A percentile compares a stretch with the other conserved stretches of the same genome.
Conservation (phyloP, 2,113 vertebrate species). For the Pygoscelis adeliae region DNA sequence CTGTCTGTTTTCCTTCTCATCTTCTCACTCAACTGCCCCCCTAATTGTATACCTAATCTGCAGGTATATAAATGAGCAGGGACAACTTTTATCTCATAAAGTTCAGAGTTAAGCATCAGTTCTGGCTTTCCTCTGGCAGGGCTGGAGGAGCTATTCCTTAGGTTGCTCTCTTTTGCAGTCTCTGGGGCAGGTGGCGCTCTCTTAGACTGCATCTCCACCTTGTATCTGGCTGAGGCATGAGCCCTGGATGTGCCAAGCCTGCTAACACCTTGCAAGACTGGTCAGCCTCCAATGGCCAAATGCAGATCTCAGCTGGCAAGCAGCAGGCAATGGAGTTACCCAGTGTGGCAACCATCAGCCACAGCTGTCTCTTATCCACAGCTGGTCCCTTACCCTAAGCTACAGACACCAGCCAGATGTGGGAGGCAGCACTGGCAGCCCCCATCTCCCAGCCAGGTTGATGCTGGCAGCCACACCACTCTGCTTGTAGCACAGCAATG, state of each 20-base stretch:
- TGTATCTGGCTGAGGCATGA: not conserved
- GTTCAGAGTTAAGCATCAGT: not conserved
- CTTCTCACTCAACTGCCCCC: not conserved
- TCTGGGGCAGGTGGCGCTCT: accelerated
- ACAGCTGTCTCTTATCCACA: not conserved
- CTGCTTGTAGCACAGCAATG: accelerated
- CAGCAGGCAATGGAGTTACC: not conserved
- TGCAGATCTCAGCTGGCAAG: not conserved
- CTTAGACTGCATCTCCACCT: not conserved
- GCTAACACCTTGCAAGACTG: not conserved
- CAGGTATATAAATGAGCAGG: not conserved
- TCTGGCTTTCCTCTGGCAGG: not conserved
- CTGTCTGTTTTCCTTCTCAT: not conserved
- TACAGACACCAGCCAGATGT: not conserved
- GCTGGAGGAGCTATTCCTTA: not conserved
- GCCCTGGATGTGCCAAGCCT: not conserved
- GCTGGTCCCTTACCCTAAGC: not conserved
- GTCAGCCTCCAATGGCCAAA: not conserved
- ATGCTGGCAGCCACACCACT: not conserved
- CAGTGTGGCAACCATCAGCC: not conserved
- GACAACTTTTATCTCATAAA: not conserved
- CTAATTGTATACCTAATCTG: not conserved
- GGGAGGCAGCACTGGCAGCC: not conserved
- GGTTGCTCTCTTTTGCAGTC: not conserved
- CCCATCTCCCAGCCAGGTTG: not conserved